Conservation (phyloP, 2,888 invertebrate species). For the Plutella xylostella region DNA sequence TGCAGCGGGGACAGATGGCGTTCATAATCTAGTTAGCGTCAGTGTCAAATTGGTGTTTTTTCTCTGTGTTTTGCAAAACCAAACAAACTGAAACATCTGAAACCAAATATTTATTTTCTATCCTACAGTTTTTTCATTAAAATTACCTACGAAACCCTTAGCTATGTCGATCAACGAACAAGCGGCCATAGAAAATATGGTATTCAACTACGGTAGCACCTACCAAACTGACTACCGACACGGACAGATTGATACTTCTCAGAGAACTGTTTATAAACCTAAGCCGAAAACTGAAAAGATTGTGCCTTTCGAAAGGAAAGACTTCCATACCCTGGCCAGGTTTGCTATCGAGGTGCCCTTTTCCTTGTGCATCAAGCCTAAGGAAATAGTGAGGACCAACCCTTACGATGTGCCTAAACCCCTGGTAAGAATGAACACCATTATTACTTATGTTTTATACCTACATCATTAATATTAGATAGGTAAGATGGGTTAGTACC, state of each 20-base stretch:
- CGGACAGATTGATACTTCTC: constrained; percentile 19
- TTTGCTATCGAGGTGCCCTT: constrained; percentile 28
- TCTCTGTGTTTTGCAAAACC: no score
- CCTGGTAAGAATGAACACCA: no score
- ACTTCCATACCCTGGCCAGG: constrained; percentile 16
- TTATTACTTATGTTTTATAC: constrained; percentile 28
- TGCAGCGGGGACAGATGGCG: no score
- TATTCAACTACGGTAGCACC: constrained; percentile 33
- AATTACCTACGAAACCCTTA: background rate
- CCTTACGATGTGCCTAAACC: constrained; percentile 27
- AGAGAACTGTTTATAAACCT: constrained; percentile 22
- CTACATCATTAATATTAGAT: background rate
- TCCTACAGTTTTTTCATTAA: background rate
- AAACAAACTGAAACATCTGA: background rate
- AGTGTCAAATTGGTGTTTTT: no score
- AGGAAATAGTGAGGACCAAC: constrained; percentile 26
- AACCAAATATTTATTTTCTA: background rate
- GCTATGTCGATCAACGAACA: no score
- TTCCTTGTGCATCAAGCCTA: constrained; percentile 25
- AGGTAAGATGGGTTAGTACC: background rate
- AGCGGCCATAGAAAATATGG: constrained; percentile 7
- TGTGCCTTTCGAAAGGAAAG: constrained; percentile 24
- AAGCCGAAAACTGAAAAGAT: constrained; percentile 17
- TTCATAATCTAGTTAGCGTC: no score
- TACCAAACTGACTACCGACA: constrained; percentile 26